Percentiles rank a stretch among this genome's conserved stretches.
phyloP scores from a whole-genome alignment of 2,888 invertebrate species.

The Lasioglossum leucozonium region DNA sequence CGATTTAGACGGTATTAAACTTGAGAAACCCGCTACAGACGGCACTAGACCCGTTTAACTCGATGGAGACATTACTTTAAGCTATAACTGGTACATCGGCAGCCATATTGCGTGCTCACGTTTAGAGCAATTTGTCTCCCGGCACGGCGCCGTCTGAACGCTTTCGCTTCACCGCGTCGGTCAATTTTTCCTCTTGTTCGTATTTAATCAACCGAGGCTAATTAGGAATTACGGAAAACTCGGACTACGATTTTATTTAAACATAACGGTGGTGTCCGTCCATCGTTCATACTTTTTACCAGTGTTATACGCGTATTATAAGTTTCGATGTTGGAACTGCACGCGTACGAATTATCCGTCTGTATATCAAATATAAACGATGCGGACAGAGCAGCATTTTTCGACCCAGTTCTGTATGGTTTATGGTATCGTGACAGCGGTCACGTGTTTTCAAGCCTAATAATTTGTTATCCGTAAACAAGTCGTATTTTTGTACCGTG shows the following conservation, averaged over 20 bases:
- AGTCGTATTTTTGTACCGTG: background rate
- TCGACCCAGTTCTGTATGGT: background rate
- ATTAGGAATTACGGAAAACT: background rate
- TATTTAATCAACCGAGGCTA: background rate
- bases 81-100: background rate
- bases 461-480: background rate
- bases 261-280: background rate
- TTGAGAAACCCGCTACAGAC: background rate
- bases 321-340: background rate
- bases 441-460: background rate
- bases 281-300: background rate
- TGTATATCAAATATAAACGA: background rate
- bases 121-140: background rate
- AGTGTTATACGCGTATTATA: background rate
- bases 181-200: background rate
- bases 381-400: background rate
- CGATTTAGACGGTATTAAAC: slow-evolving; percentile 10
- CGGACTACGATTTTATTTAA: background rate
- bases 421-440: background rate
- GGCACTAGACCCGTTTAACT: background rate
- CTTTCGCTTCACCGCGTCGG: background rate
- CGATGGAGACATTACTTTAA: background rate
- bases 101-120: background rate
- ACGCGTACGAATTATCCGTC: background rate
- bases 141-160: background rate